Base-by-base conservation (phyloP, 2,888 invertebrate genomes). In the Dasypogon diadema region DNA sequence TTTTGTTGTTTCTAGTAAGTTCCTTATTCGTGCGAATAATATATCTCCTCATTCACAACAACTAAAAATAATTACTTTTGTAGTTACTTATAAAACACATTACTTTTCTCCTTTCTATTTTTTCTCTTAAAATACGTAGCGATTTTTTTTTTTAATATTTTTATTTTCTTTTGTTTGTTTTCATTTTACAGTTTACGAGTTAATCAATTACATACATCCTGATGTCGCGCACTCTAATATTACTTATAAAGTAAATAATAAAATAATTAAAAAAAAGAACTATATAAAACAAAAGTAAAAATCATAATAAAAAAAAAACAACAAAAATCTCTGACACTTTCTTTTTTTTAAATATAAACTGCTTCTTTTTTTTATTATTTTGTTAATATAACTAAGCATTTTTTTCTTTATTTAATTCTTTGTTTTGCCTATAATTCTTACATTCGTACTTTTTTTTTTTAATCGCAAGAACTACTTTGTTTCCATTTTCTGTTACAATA, bases 1-100 rank as follows among this genome's bases (percentile, higher is more conserved):
- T 26, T 12, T 37, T 34, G 1, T 65, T 42, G 42, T 22, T 65
- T 46, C 65, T 24, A 3, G 46, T 65, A 65, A 65, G 65, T 65
- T 65, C 12, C 46, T 46, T 65, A 65, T 24, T 65, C 48, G 65
- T 65, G 65, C 48, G 65, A 48, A 46, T 22, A 37, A 30, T 14
- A 48, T n/a, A 30, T 30, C 8, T 30, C 30, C 30, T 30, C 60
- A 21, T 24, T 65, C 65, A 48, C 65, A 65, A 37, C 22, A 65
- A 65, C 65, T 65, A 65, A 65, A 65, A 65, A 24, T 65, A 65
- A 65, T 65, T 65, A 65, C n/a, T n/a, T 63, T 65, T 65, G 37
- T 65, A 65, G 42, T 65, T n/a, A 65, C 65, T 65, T 65, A 65
- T 65, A 65, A 65, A 65, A 65, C 65, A 65, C 46, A 46, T 46